Base-by-base conservation (phyloP, 2,888 invertebrate species). In the Erannis defoliaria region DNA sequence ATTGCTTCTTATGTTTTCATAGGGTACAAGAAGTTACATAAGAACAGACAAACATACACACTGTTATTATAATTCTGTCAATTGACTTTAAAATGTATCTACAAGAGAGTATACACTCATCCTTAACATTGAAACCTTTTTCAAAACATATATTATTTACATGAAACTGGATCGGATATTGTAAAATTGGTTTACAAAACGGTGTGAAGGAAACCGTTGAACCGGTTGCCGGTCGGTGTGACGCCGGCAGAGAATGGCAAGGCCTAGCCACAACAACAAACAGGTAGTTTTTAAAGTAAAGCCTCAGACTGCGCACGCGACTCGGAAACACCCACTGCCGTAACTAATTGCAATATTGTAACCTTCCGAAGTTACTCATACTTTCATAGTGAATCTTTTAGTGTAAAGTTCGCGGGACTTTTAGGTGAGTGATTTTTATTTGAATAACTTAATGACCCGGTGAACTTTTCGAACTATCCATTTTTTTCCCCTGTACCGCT, bases 231-330 rank as follows among this genome's bases (percentile, higher is more conserved):
- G 42, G 29, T 45, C 51, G 21, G 59, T 62, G 62, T 64, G 62
- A 68, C 55, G 56, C 63, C 43, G 59, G 64, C 55, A 63, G 67
- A 66, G 72, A 72, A 68, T 60, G 70, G 66, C 70, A 66, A 70
- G 66, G 63, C 62, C 55, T 57, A 48, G 37, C 58, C 63, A 67
- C 66, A 63, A 53, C 58, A 65, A 70, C 66, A 63, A 49, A 67
- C 56, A 62, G 62, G 56, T 70, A 72, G 72, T 72, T 70, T 65
- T 63, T 46, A 60, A 43, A 26, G 14, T 51, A 61, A 62, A 67
- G 67, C 67, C 72, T 70, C 63, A 42, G 55, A n/a, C 19, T 60
- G 68, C 70, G 70, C 72, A 70, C 72, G 72, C 72, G 70, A 55
- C 48, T 53, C 49, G 26, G 21, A 38, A 45, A 33, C 33, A 63